Conservation (phyloP, 2,113 vertebrate species). For the Spea multiplicata region DNA sequence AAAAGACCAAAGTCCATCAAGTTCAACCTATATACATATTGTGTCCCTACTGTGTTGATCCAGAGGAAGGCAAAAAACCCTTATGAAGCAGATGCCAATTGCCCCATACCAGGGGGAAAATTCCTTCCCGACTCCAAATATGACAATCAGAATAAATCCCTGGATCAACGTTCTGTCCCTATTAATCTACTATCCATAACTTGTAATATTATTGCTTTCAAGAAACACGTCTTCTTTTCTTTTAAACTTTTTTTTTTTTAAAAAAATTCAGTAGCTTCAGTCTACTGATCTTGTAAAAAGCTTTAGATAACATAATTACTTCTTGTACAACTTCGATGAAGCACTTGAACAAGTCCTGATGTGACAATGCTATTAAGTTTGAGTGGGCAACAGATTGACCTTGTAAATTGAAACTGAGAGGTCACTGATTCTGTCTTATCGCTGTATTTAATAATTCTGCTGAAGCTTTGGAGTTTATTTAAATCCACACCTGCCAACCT, state of each 20-base stretch:
- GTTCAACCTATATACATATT: no score
- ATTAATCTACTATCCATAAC: no score
- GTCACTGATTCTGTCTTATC: conserved; percentile 35
- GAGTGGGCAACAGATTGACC: conserved; percentile 52
- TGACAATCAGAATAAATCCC: no score
- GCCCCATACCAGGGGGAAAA: no score
- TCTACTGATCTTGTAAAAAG: conserved; percentile 4
- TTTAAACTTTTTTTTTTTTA: conserved; percentile 14
- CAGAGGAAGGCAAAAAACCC: no score
- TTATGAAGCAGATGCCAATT: no score
- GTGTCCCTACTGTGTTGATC: no score
- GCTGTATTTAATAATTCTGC: conserved; percentile 43
- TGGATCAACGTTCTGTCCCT: no score
- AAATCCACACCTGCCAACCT: conserved; percentile 26
- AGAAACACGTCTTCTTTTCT: conserved; percentile 25
- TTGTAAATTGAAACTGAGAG: conserved; percentile 57
- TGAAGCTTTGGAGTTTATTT: conserved; percentile 42
- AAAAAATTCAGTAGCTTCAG: conserved; percentile 14
- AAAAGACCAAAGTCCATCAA: no score
- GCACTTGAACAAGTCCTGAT: conserved; percentile 39
- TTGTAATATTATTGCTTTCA: no score
- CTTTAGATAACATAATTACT: conserved; percentile 49
- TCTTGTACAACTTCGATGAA: conserved; percentile 31
- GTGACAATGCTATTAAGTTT: conserved; percentile 55
- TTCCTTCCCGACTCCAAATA: no score